Percentiles rank a stretch among this genome's conserved stretches.
These are phyloP conservation scores for Pogonocichla stellata DNA, from an alignment of 2,113 vertebrate species.

Conservation along the genomic window DNA sequence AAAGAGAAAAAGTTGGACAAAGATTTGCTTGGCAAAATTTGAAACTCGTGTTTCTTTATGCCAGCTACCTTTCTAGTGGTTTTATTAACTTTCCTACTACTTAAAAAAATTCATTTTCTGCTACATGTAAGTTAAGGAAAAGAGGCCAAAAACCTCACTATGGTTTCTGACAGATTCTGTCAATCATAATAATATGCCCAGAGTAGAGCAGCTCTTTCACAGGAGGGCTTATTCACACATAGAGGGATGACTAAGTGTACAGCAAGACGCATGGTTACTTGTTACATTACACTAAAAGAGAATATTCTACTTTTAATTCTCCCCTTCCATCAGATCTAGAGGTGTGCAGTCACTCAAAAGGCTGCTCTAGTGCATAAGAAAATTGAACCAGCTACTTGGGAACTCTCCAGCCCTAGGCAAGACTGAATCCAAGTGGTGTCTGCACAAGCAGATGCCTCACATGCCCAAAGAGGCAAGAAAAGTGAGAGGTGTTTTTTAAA, in stretches of 20 bases:
- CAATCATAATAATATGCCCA: not conserved
- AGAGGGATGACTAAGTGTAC: conserved; percentile 10
- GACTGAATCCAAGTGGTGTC: not conserved
- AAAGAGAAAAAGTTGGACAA: not conserved
- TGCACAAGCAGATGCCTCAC: not conserved
- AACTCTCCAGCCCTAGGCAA: not conserved
- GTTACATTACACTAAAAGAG: not conserved
- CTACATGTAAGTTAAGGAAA: not conserved
- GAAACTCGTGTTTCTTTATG: not conserved
- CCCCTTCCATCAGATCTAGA: not conserved
- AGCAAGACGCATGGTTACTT: not conserved
- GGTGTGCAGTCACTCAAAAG: not conserved
- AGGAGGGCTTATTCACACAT: not conserved
- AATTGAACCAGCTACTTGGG: not conserved
- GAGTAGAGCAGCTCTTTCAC: not conserved
- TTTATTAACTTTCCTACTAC: not conserved
- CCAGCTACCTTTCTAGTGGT: not conserved
- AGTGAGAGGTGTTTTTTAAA: not conserved
- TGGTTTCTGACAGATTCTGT: conserved; percentile 26
- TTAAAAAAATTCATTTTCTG: not conserved
- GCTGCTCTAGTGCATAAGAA: not conserved
- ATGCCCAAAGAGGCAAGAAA: not conserved
- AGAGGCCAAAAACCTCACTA: not conserved
- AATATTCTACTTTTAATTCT: conserved; percentile 32
- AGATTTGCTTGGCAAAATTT: not conserved